Evolutionary conservation across 2,888 invertebrate species (phyloP).

Genomic region (Trichopria drosophilae): DNA sequence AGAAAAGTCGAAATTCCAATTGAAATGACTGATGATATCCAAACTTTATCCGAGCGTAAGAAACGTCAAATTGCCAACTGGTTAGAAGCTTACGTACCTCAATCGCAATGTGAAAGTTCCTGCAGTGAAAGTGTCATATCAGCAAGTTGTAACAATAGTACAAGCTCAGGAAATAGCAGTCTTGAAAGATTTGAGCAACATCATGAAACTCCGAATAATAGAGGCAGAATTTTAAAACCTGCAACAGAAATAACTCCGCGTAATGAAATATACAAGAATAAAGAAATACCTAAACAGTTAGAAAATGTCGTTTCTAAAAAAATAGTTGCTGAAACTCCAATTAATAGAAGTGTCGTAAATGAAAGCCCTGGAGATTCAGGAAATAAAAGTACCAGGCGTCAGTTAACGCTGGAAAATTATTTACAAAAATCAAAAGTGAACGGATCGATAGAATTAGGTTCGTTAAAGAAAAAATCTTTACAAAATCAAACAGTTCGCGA

Average conservation of each 20-base stretch:
- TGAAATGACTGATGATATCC: slow-evolving; percentile 11
- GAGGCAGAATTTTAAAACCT: slow-evolving; percentile 41
- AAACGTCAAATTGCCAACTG: slow-evolving; percentile 50
- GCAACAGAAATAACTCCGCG: neutral
- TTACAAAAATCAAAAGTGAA: slow-evolving; percentile 13
- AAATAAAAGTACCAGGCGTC: neutral
- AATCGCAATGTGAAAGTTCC: slow-evolving; percentile 38
- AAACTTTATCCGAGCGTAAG: slow-evolving; percentile 45
- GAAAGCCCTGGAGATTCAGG: neutral
- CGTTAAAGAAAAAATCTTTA: slow-evolving; percentile 5
- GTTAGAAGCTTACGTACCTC: slow-evolving; percentile 45
- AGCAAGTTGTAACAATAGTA: slow-evolving; percentile 40
- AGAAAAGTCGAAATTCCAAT: slow-evolving; percentile 19
- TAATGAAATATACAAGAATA: neutral
- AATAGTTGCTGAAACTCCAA: too few species aligned
- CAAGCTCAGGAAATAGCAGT: slow-evolving; percentile 53
- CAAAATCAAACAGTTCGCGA: slow-evolving; percentile 9
- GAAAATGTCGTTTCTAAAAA: too few species aligned
- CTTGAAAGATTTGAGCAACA: slow-evolving; percentile 52
- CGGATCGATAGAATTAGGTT: too few species aligned
- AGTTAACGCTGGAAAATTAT: slow-evolving; percentile 9
- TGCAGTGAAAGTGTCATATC: slow-evolving; percentile 43
- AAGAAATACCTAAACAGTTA: too few species aligned
- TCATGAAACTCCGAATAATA: slow-evolving; percentile 56
- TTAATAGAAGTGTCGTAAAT: slow-evolving; percentile 13